Conservation (phyloP, 30 jellyfish, hydroid and myxozoan species). For the Mastigias papua region DNA sequence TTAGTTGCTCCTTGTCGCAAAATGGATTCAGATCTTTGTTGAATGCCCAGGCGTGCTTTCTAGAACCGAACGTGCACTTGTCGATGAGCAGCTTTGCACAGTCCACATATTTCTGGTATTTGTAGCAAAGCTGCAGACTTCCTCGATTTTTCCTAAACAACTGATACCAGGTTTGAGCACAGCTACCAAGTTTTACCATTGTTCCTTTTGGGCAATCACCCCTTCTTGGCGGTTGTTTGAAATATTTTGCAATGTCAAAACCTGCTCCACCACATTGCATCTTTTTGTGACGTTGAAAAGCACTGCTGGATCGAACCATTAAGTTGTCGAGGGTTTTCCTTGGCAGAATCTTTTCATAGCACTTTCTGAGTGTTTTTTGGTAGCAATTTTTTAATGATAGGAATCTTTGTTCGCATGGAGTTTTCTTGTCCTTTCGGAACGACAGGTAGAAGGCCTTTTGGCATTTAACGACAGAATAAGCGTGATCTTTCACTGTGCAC, state of each 20-base stretch:
- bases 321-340: neutral
- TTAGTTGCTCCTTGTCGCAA: neutral
- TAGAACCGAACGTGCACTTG: neutral
- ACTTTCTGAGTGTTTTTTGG: neutral
- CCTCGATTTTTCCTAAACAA: neutral
- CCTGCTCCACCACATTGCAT: neutral
- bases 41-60: neutral
- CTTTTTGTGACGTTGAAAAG: neutral
- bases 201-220: neutral
- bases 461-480: neutral
- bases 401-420: neutral
- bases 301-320: neutral
- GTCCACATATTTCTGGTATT: neutral
- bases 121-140: neutral
- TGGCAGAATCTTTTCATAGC: neutral
- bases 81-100: neutral
- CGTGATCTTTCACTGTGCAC: neutral
- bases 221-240: neutral
- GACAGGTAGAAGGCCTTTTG: neutral
- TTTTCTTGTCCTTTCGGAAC: neutral
- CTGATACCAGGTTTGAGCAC: neutral
- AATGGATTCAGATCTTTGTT: conserved; percentile 1
- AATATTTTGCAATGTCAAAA: neutral
- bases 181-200: neutral
- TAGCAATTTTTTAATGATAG: neutral